Evolutionary conservation across 2,113 vertebrate genomes (phyloP).

Genomic region (Gadus macrocephalus): DNA sequence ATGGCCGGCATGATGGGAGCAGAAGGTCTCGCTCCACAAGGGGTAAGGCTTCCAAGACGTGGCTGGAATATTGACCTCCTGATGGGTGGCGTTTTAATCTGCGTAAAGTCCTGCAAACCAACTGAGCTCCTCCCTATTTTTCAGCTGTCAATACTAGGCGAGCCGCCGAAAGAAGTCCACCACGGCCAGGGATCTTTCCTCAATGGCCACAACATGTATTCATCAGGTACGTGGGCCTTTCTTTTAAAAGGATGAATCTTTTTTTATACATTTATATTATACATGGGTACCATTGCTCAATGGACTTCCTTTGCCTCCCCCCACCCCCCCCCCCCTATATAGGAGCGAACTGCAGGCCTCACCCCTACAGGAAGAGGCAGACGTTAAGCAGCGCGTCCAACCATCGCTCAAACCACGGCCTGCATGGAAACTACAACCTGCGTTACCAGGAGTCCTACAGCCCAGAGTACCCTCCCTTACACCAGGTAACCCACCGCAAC

Average conservation of each 20-base stretch:
- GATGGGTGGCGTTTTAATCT: neutral
- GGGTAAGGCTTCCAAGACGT: conserved; percentile 66
- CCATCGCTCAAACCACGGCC: conserved; percentile 52
- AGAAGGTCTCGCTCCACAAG: conserved; percentile 66
- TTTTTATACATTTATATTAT: neutral
- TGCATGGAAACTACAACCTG: conserved; percentile 66
- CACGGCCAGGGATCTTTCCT: conserved; percentile 77
- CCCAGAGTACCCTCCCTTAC: conserved; percentile 64
- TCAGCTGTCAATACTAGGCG: conserved; percentile 79
- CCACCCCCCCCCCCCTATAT: neutral
- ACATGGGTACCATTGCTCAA: too few species aligned
- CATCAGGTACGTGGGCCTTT: conserved; percentile 57
- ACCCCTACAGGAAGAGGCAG: conserved; percentile 75
- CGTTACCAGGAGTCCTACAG: conserved; percentile 73
- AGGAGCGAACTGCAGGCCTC: conserved; percentile 70
- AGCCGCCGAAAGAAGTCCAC: conserved; percentile 80
- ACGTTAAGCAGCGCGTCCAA: conserved; percentile 68
- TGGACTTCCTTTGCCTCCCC: neutral
- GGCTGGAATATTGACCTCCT: neutral
- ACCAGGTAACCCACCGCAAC: conserved; percentile 48
- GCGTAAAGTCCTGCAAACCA: neutral
- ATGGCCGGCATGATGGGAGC: conserved; percentile 71
- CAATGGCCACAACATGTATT: conserved; percentile 70
- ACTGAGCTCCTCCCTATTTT: neutral
- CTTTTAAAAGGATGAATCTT: neutral